These are phyloP conservation scores for Heliconius melpomene DNA, from an alignment of 1,140 invertebrate species.

Conservation along the genomic window DNA sequence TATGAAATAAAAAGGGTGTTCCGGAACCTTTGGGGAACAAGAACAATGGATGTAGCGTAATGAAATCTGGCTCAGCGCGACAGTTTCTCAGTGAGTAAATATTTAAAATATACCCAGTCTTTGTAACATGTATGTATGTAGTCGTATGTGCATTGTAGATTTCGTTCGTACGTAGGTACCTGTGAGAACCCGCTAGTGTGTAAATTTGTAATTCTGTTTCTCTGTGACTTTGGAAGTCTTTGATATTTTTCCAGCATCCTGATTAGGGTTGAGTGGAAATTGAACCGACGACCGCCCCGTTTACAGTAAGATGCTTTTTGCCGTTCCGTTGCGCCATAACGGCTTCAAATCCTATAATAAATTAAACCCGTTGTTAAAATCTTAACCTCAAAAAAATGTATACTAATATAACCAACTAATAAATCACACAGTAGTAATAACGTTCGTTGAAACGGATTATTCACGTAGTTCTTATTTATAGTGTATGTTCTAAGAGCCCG, in stretches of 20 bases:
- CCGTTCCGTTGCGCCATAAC: too few species aligned
- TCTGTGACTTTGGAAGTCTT: too few species aligned
- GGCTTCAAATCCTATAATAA: too few species aligned
- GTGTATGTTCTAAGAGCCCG: constrained; percentile 8
- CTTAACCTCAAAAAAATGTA: too few species aligned
- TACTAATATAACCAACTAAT: neutral
- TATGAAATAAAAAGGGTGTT: constrained; percentile 20
- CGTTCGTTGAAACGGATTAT: constrained; percentile 7
- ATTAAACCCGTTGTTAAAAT: too few species aligned
- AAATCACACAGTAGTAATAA: neutral
- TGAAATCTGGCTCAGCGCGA: constrained; percentile 27
- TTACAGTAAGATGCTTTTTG: too few species aligned
- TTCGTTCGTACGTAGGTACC: neutral
- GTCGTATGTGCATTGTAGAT: too few species aligned
- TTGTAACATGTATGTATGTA: neutral
- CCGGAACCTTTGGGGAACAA: constrained; percentile 17
- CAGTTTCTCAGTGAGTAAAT: constrained; percentile 16
- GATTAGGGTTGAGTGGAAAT: too few species aligned
- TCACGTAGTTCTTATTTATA: constrained; percentile 25
- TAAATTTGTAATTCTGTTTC: too few species aligned
- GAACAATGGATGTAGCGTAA: constrained; percentile 26
- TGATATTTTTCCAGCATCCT: too few species aligned
- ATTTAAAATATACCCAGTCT: constrained; percentile 15
- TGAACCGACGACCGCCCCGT: too few species aligned
- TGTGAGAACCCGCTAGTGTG: neutral